Evolutionary conservation across 1,140 invertebrate genomes (phyloP).

Genomic region (Akabosia matsudoensis): DNA sequence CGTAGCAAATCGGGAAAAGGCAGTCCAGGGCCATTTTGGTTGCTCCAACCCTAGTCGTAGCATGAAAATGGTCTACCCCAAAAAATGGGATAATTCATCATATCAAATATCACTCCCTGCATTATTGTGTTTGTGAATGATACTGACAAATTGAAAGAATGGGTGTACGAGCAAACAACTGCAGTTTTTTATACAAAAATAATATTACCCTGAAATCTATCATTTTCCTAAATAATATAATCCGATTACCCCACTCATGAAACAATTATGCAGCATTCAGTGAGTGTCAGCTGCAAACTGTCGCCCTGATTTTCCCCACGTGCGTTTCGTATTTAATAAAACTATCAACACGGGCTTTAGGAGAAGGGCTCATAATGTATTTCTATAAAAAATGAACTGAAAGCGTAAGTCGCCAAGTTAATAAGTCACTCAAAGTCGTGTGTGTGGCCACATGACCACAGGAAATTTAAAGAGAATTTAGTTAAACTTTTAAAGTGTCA

Average conservation of each 20-base stretch:
- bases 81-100: not conserved
- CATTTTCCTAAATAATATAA: too few species aligned
- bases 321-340: too few species aligned
- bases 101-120: constrained; percentile 20
- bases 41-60: too few species aligned
- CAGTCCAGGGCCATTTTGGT: too few species aligned
- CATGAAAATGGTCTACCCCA: too few species aligned
- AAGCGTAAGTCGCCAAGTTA: not conserved
- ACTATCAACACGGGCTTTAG: not conserved
- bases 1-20: not conserved
- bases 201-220: too few species aligned
- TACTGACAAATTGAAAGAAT: constrained; percentile 22
- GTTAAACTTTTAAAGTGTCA: too few species aligned
- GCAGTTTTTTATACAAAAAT: not conserved
- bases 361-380: not conserved
- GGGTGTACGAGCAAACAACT: not conserved
- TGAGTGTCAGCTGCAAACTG: too few species aligned
- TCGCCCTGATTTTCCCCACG: too few species aligned
- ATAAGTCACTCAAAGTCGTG: not conserved
- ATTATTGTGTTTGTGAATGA: too few species aligned
- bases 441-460: not conserved
- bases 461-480: not conserved
- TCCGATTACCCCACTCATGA: too few species aligned
- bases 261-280: too few species aligned
- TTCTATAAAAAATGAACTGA: not conserved